phyloP scores from a whole-genome alignment of 2,113 vertebrate species.

The Leucosticte australis region DNA sequence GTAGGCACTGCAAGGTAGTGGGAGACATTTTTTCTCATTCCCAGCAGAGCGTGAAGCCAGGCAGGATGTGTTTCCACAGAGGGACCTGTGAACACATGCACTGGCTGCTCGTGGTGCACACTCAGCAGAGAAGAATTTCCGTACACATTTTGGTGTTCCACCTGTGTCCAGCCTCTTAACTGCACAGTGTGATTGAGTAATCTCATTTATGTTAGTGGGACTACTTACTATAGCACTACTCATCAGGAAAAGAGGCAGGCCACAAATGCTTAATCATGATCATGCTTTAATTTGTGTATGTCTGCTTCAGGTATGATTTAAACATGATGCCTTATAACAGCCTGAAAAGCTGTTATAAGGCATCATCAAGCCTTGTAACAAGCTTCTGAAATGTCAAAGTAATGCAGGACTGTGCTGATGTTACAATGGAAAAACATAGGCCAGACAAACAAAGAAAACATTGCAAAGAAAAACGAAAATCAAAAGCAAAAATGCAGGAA shows the following conservation, averaged over 20 bases:
- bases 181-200: not conserved
- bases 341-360: not conserved
- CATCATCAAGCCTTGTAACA: not conserved
- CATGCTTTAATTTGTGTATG: not conserved
- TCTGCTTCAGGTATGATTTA: not conserved
- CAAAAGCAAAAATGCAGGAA: not conserved
- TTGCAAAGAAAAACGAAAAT: not conserved
- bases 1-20: not conserved
- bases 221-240: not conserved
- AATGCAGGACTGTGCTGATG: not conserved
- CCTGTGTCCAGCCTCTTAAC: not conserved
- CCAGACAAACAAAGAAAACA: not conserved
- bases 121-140: slow-evolving; percentile 50
- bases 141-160: not conserved
- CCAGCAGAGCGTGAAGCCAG: not conserved
- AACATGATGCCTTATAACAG: not conserved
- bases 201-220: not conserved
- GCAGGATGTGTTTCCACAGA: not conserved
- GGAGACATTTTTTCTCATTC: not conserved
- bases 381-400: not conserved
- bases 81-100: slow-evolving; percentile 12
- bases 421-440: not conserved
- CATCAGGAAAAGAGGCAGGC: not conserved
- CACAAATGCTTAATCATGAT: not conserved
- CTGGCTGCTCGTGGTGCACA: not conserved